phyloP scores from a whole-genome alignment of 2,797 vertebrate genomes.

The Myotis vivesi region DNA sequence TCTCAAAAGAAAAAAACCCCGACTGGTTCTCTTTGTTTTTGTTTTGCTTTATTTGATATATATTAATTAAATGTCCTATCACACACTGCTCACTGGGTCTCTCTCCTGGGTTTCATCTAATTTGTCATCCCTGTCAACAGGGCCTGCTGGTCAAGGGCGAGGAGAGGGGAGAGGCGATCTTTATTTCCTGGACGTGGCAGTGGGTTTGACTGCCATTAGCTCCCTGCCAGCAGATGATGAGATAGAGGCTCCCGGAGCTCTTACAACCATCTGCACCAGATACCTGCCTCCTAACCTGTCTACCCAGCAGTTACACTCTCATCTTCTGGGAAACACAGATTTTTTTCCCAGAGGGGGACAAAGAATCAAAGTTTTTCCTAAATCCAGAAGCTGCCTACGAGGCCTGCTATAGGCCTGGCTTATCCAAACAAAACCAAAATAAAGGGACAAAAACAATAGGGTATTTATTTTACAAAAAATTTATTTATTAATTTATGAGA shows the following conservation, averaged over 20 bases:
- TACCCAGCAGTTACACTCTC: neutral
- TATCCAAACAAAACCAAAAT: neutral
- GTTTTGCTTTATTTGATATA: neutral
- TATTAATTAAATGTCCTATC: neutral
- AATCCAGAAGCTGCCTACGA: neutral
- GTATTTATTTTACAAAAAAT: neutral
- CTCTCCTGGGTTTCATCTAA: constrained; percentile 21
- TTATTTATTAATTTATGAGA: neutral
- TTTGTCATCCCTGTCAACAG: constrained; percentile 5
- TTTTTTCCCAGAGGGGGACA: constrained; percentile 5
- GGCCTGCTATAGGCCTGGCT: neutral
- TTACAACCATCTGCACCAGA: neutral
- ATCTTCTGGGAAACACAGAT: constrained; percentile 12
- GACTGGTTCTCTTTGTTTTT: neutral
- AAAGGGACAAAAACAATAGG: neutral
- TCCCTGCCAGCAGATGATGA: neutral
- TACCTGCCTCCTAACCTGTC: neutral
- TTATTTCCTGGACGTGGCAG: neutral
- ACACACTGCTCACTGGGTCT: neutral
- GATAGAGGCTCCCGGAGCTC: neutral
- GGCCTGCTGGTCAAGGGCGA: constrained; percentile 43
- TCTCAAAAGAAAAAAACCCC: neutral
- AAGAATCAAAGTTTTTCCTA: neutral
- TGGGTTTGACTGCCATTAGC: neutral
- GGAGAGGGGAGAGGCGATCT: neutral